A percentile compares a stretch with the other conserved stretches of the same genome.
These are phyloP conservation scores for Cairina moschata DNA, from an alignment of 2,113 vertebrate genomes.

Conservation along the genomic window DNA sequence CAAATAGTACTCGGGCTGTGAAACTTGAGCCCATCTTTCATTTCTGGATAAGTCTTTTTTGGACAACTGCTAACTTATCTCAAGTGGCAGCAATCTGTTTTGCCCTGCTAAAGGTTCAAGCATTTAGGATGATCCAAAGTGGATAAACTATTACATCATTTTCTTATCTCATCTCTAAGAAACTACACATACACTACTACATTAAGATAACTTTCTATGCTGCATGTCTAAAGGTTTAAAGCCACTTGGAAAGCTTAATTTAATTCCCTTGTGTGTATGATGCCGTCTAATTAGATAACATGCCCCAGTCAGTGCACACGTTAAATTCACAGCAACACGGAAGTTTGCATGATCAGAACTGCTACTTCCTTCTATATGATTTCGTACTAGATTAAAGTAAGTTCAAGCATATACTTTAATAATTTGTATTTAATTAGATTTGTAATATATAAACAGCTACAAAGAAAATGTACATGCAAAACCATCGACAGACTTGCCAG, in stretches of 20 bases:
- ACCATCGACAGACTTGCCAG: not conserved
- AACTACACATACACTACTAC: not conserved
- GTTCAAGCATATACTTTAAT: not conserved
- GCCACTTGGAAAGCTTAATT: not conserved
- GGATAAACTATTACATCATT: not conserved
- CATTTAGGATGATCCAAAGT: not conserved
- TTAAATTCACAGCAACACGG: constrained; percentile 20
- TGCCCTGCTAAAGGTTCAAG: not conserved
- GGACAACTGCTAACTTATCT: not conserved
- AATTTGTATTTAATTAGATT: not conserved
- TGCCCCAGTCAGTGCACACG: not conserved
- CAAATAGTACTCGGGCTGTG: not conserved
- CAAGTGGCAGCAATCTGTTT: not conserved
- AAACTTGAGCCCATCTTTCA: not conserved
- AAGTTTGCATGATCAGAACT: not conserved
- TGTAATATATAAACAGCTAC: not conserved
- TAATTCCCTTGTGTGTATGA: not conserved
- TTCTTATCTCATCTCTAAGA: not conserved
- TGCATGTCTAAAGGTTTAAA: not conserved
- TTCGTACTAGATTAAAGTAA: not conserved
- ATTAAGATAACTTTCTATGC: not conserved
- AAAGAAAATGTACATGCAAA: not conserved
- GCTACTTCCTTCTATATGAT: not conserved
- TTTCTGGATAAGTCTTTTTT: not conserved
- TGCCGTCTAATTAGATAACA: not conserved